Evolutionary conservation across 1,140 invertebrate species (phyloP), one percentile per base, ranked within the genome.

Genomic region (Babylonia areolata): DNA sequence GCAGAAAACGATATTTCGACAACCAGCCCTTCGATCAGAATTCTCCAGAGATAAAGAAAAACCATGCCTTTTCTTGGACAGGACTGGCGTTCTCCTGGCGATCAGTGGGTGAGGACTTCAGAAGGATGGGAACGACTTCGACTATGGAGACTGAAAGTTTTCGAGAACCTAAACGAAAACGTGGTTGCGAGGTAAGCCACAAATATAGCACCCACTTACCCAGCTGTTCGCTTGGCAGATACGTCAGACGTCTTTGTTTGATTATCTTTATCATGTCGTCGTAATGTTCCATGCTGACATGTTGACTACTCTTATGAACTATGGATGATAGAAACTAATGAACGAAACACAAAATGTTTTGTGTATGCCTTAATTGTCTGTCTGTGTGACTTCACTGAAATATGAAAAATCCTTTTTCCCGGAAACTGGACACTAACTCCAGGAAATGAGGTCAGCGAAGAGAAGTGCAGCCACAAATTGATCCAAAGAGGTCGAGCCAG

Each of bases 31-130:
- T 40, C 79, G n/a, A 17, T 46, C 3, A 54, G n/a, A 64, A 28
- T 33, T 73, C 3, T 6, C 58, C 46, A 39, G 20, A n/a, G 28
- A 87, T 39, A 75, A 81, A 35, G 42, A n/a, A 78, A 82, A 78
- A 94, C 84, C 86, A 99, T 99, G 98, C 98, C 98, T 90, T 99
- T 99, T 95, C 93, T 96, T 86, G 95, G 95, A 87, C 93, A 94
- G 91, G 96, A 96, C 89, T 96, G 96, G 95, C 89, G 98, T 92
- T 99, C 98, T 85, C 98, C 98, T 69, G 99, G 99, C 54, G 98
- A 99, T 94, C 97, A 97, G 92, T 99, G 99, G 99, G 98, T 99
- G 31, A 98, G 99, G 95, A 99, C 98, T 51, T 96, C 97, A 89
- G 97, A 98, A 94, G 98, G 98, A 84, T 94, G 94, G 94, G 93